Percentiles rank a stretch among this genome's conserved stretches.
phyloP scores from a whole-genome alignment of 2,888 invertebrate genomes.

The Cataglyphis cursor region DNA sequence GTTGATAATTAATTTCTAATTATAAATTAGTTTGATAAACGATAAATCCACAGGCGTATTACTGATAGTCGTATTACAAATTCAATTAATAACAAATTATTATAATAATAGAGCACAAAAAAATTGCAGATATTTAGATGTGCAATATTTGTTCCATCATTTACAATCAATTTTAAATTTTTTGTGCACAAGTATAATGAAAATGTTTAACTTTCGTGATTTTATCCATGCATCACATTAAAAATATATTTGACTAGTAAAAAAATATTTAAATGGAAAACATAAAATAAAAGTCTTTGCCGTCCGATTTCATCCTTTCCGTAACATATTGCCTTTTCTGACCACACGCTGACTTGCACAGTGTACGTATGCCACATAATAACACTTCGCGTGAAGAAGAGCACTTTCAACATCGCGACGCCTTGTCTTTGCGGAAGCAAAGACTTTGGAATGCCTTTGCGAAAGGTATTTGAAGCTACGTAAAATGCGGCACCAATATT shows the following conservation, averaged over 20 bases:
- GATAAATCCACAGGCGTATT: constrained; percentile 32
- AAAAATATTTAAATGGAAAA: not conserved
- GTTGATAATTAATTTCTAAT: constrained; percentile 42
- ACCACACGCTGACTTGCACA: not conserved
- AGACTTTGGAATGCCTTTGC: not conserved
- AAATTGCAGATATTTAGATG: not conserved
- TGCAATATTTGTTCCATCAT: no score
- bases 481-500: constrained; percentile 7
- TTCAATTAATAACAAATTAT: constrained; percentile 22
- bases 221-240: not conserved
- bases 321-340: not conserved
- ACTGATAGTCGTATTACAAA: constrained; percentile 23
- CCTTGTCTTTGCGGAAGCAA: constrained; percentile 13
- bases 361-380: not conserved
- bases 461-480: constrained; percentile 23
- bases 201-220: not conserved
- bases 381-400: not conserved
- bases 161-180: not conserved
- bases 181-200: not conserved
- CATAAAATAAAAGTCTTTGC: not conserved
- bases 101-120: not conserved
- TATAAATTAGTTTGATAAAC: constrained; percentile 20
- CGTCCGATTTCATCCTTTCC: not conserved
- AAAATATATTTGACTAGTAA: not conserved
- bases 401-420: constrained; percentile 3